Evolutionary conservation across 1,140 invertebrate species (phyloP).

Genomic region (Alviniconcha marisindica): DNA sequence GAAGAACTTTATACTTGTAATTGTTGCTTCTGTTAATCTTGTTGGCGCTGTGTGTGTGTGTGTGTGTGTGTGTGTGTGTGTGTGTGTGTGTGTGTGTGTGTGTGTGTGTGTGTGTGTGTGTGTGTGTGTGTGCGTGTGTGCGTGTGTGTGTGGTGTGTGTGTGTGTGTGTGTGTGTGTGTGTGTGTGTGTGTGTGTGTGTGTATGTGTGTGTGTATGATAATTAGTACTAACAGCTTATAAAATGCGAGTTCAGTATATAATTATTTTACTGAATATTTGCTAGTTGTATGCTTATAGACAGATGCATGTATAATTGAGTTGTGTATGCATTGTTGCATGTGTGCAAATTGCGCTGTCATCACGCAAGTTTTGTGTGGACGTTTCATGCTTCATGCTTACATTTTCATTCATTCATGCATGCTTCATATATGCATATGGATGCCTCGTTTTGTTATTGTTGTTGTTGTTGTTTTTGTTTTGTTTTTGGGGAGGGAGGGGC

Average conservation of each 20-base stretch:
- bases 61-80: background rate
- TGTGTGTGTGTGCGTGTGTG: background rate
- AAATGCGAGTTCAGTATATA: too few species aligned
- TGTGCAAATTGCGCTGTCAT: background rate
- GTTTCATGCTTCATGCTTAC: background rate
- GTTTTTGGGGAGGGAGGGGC: too few species aligned
- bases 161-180: too few species aligned
- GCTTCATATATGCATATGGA: too few species aligned
- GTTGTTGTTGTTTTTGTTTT: too few species aligned
- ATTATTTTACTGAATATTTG: too few species aligned
- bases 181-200: conserved; percentile 10
- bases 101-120: background rate
- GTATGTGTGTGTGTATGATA: background rate
- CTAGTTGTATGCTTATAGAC: too few species aligned
- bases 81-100: background rate
- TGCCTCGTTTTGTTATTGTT: too few species aligned
- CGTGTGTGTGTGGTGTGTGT: conserved; percentile 2
- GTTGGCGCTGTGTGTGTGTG: background rate
- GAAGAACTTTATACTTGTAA: background rate
- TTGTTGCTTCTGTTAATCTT: background rate
- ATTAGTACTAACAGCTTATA: too few species aligned
- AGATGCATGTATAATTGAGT: too few species aligned
- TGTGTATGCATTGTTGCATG: background rate
- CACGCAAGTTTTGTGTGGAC: background rate
- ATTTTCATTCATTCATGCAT: too few species aligned